phyloP scores from a whole-genome alignment of 2,797 vertebrate genomes.

The Tolypeutes matacus region DNA sequence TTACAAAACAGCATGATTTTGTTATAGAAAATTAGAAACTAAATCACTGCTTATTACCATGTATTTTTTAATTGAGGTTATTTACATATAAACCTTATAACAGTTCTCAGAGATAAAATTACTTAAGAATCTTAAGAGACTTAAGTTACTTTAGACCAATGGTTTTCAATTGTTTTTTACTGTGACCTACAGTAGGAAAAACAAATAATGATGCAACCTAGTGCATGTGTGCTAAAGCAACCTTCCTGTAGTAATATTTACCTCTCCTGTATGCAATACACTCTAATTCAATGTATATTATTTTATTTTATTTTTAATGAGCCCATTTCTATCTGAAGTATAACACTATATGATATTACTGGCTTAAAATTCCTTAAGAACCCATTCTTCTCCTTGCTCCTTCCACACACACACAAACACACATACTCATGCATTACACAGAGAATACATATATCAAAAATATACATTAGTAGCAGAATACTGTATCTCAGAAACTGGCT shows the following conservation, averaged over 20 bases:
- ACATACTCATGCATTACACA: not conserved
- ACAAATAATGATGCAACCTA: not conserved
- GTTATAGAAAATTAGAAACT: constrained; percentile 35
- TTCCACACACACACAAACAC: not conserved
- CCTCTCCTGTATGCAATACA: not conserved
- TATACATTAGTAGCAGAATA: not conserved
- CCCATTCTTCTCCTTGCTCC: not conserved
- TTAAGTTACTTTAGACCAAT: not conserved
- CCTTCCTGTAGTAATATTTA: not conserved
- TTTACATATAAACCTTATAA: not conserved
- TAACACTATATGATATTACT: not conserved
- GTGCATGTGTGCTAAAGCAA: not conserved
- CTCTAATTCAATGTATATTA: not conserved
- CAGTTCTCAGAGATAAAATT: not conserved
- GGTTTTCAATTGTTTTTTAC: not conserved
- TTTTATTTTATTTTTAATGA: constrained; percentile 33
- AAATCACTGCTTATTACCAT: not conserved
- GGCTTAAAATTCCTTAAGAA: not conserved
- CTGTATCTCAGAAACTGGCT: not conserved
- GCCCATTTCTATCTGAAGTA: not conserved
- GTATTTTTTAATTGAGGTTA: not conserved
- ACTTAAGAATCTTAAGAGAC: not conserved
- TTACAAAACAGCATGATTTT: constrained; percentile 9
- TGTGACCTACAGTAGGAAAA: not conserved
- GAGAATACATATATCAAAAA: constrained; percentile 6